Evolutionary conservation across 2,888 invertebrate genomes (phyloP), one percentile per base, ranked within the genome.

Genomic region (Drosophila setosimentum): DNA sequence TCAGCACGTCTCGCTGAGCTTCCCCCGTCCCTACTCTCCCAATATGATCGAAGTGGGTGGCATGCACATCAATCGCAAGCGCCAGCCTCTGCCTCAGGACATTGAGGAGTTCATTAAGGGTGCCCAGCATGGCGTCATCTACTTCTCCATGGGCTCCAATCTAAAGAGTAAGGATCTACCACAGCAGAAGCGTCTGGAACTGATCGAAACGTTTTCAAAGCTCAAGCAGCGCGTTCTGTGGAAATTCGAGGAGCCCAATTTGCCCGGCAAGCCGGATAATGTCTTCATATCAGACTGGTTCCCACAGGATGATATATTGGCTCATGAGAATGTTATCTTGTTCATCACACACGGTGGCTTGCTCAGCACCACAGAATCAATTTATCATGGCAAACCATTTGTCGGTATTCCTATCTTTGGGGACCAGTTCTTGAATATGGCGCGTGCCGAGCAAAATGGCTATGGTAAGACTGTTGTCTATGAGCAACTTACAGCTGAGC

Each of bases 371-470:
- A 93, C 92, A 0, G 94, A 94, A 73, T 92, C 94, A 1, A 86
- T 94, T 57, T 93, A 93, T 57, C 92, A 93, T 73, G 94, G 94
- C 24, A 93, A 93, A 21, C 94, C 94, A 0, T 83, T 94, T n/a
- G 81, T 94, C n/a, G 94, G 94, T 2, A 93, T 94, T 54, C 94
- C 94, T 0, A 90, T 94, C 24, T 94, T 93, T 66, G 94, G 92
- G 0, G 94, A 95, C 86, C 94, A 95, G 82, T 92, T 93, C 61
- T 74, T 93, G 21, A 94, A 94, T 71, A 93, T 94, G 90, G 92
- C 87, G 1, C 91, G 92, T 13, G 93, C 94, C 3, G 93, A 91
- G 61, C 72, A 81, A 5, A 83, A 89, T 51, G 94, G 94, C 4
- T 93, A 92, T 80, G 94, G 93, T 0, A 73, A 92, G 4, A 86